Conservation (phyloP, 2,113 vertebrate species). For the Tonatia bakeri region DNA sequence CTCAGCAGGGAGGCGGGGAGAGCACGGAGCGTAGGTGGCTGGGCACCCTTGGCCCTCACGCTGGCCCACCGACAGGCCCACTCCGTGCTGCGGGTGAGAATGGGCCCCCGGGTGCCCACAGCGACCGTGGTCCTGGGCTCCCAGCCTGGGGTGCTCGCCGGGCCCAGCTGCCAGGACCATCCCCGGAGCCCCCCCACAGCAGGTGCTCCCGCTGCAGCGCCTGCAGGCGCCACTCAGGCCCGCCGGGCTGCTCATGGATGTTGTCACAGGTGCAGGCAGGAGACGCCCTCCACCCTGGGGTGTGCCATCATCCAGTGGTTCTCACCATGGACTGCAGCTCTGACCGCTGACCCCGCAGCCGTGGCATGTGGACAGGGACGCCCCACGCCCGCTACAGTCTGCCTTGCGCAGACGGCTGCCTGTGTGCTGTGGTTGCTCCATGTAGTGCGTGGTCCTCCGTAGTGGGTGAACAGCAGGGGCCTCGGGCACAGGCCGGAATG, state of each 20-base stretch:
- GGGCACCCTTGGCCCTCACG: background rate
- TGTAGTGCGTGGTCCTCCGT: background rate
- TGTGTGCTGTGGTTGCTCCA: background rate
- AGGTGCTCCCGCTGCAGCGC: rapidly evolving
- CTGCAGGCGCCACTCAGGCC: background rate
- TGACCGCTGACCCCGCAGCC: background rate
- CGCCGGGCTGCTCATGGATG: too few species aligned
- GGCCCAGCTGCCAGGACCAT: background rate
- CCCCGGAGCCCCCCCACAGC: too few species aligned
- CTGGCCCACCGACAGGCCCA: rapidly evolving
- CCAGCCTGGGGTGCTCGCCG: background rate
- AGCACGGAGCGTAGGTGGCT: rapidly evolving
- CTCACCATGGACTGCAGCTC: background rate
- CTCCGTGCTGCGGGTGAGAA: rapidly evolving
- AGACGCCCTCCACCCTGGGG: rapidly evolving
- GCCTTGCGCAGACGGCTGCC: background rate
- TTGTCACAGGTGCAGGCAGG: too few species aligned
- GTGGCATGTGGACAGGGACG: background rate
- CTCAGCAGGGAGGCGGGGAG: background rate
- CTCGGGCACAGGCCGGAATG: background rate
- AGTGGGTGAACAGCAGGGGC: background rate
- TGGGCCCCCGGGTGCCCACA: too few species aligned
- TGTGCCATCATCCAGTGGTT: too few species aligned
- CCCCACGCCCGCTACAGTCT: rapidly evolving
- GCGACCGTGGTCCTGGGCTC: background rate